Evolutionary conservation across 2,888 invertebrate genomes (phyloP).

Genomic region (Tachina fera): DNA sequence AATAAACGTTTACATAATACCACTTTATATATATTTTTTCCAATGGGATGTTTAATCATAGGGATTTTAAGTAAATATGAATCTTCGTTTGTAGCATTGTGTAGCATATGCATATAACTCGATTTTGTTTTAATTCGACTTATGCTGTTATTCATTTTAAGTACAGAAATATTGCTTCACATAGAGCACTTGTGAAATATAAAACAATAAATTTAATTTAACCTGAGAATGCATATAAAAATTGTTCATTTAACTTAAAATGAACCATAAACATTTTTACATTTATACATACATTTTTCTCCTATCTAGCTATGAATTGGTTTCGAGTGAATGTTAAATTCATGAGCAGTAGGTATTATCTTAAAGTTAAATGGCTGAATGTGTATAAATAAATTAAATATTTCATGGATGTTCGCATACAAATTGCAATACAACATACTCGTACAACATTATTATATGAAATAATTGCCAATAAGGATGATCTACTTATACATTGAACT

Average conservation of each 20-base stretch:
- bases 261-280: constrained; percentile 67
- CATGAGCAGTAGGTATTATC: constrained; percentile 47
- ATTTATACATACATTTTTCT: constrained; percentile 43
- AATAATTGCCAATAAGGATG: constrained; percentile 46
- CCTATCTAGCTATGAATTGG: constrained; percentile 21
- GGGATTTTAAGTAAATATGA: too few relatives aligned
- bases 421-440: constrained; percentile 36
- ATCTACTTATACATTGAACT: constrained; percentile 39
- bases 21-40: too few relatives aligned
- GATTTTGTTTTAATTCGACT: too few relatives aligned
- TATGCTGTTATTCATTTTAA: too few relatives aligned
- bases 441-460: constrained; percentile 30
- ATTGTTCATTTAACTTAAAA: constrained; percentile 68
- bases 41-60: too few relatives aligned
- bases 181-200: constrained; percentile 42
- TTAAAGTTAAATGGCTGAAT: constrained; percentile 53
- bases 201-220: constrained; percentile 68
- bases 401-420: constrained; percentile 35
- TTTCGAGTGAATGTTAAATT: background rate
- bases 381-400: constrained; percentile 51
- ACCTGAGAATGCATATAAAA: constrained; percentile 69
- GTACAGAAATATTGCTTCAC: background rate
- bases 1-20: too few relatives aligned
- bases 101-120: background rate
- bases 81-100: too few relatives aligned